A percentile compares a stretch with the other conserved stretches of the same genome.
Conservation (phyloP, 2,797 vertebrate species). For the Siniperca scherzeri region DNA sequence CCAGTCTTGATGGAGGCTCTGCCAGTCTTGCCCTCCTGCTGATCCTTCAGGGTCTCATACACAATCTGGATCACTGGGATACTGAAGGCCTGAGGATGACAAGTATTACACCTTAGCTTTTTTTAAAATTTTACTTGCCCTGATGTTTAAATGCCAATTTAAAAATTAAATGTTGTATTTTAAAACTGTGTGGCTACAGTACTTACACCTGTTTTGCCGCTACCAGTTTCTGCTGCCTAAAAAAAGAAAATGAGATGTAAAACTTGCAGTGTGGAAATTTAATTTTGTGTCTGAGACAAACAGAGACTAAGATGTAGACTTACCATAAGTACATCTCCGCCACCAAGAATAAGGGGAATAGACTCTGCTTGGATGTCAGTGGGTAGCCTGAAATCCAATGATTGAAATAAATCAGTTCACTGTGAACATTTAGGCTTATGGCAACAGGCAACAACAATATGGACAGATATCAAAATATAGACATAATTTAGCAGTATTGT, state of each 20-base stretch:
- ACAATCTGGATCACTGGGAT: conserved; percentile 99
- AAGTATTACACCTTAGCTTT: neutral
- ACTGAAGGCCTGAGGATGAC: conserved; percentile 92
- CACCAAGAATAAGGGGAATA: conserved; percentile 95
- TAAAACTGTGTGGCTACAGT: neutral
- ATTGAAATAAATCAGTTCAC: neutral
- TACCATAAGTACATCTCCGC: conserved; percentile 99
- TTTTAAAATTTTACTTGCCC: neutral
- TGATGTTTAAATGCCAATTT: neutral
- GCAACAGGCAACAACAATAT: neutral
- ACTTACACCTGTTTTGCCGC: conserved; percentile 99
- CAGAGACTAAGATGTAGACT: neutral
- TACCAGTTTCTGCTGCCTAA: conserved; percentile 98
- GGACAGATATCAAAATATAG: neutral
- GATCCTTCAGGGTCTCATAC: conserved; percentile 97
- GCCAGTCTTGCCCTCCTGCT: conserved; percentile 96
- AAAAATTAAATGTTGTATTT: neutral
- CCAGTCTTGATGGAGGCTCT: conserved; percentile 93
- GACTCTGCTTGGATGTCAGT: conserved; percentile 99
- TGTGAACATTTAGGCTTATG: neutral
- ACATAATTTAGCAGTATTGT: conserved; percentile 2
- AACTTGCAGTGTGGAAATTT: neutral
- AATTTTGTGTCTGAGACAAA: neutral
- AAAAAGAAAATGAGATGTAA: neutral
- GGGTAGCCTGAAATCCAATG: conserved; percentile 87